Base-by-base conservation (phyloP, 2,888 invertebrate genomes). In the Dioctria rufipes region DNA sequence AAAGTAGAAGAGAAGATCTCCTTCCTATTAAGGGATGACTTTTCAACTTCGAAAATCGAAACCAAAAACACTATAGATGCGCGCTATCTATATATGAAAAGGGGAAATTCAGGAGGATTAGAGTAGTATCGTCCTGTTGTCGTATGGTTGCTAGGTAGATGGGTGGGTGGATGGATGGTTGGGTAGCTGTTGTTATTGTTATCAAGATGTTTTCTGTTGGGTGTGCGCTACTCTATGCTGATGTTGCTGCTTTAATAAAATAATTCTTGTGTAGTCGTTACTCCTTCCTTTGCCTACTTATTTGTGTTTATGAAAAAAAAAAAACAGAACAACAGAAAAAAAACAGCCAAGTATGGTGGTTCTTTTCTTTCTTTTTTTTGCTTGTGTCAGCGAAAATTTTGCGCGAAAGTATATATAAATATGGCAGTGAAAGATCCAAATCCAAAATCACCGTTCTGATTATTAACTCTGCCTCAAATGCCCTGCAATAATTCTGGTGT, bases 21-120 rank as follows among this genome's bases (percentile, higher is more conserved):
- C 8, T 60, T 75, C 60, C 60, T 60, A 43, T 39, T 13, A 6
- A 69, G 60, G 63, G 46, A 43, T 46, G 39, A 37, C 46, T 61
- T 77, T 75, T 39, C 5, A 39, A 43, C 46, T 63, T 77, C 77
- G 77, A 77, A 77, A 77, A 77, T 77, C 63, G 63, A 63, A 77
- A 77, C 77, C n/a, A n/a, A 61, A 63, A 25, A 5, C 46, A 25
- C 25, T 25, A 25, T 25, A 25, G 25, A 25, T 25, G 25, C 25
- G 25, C 25, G 25, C 25, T 25, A 25, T 25, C 25, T 25, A 25
- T 25, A 2, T 25, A 25, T 25, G 25, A 25, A 25, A 25, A 25
- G 77, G 77, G 49, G 63, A 63, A 77, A 5, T n/a, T 58, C 37
- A 73, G 37, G n/a, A 65, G 9, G 37, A 51, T 25, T 37, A 39